A percentile compares a stretch with the other conserved stretches of the same genome.
Conservation (phyloP, 2,113 vertebrate genomes). For the Drymodes brunneopygia region DNA sequence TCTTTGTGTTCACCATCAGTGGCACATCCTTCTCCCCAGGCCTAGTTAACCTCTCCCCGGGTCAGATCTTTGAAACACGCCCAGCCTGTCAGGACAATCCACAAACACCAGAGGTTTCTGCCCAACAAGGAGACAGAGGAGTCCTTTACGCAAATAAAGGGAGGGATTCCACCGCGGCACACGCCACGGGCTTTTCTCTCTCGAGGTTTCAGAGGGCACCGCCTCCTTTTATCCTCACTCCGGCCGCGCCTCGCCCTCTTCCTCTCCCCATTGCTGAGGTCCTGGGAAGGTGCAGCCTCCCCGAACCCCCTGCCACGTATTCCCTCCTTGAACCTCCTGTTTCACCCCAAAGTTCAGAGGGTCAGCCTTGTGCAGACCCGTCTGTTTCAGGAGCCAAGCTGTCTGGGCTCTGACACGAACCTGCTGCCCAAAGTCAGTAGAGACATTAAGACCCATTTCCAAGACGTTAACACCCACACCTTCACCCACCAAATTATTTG, state of each 20-base stretch:
- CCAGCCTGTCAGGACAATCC: not conserved
- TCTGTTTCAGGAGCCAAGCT: not conserved
- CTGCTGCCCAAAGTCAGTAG: too few relatives aligned
- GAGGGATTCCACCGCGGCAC: rapidly evolving
- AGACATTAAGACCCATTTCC: not conserved
- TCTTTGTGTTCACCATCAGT: not conserved
- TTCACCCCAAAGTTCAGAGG: not conserved
- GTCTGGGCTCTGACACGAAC: not conserved
- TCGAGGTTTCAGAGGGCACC: rapidly evolving
- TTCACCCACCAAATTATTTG: not conserved
- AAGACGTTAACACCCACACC: rapidly evolving
- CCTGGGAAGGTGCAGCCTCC: not conserved
- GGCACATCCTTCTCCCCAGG: not conserved
- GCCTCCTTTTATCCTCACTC: not conserved
- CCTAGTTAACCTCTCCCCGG: not conserved
- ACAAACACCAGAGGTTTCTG: too few relatives aligned
- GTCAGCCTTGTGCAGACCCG: not conserved
- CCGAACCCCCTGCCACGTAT: rapidly evolving
- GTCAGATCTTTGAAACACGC: too few relatives aligned
- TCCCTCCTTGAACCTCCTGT: not conserved
- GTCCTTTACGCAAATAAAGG: not conserved
- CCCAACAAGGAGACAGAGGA: too few relatives aligned
- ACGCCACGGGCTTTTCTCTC: rapidly evolving
- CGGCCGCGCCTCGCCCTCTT: rapidly evolving
- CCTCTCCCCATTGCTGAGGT: not conserved